These are phyloP conservation scores for Lates calcarifer DNA, from an alignment of 2,113 vertebrate genomes.

Conservation along the genomic window DNA sequence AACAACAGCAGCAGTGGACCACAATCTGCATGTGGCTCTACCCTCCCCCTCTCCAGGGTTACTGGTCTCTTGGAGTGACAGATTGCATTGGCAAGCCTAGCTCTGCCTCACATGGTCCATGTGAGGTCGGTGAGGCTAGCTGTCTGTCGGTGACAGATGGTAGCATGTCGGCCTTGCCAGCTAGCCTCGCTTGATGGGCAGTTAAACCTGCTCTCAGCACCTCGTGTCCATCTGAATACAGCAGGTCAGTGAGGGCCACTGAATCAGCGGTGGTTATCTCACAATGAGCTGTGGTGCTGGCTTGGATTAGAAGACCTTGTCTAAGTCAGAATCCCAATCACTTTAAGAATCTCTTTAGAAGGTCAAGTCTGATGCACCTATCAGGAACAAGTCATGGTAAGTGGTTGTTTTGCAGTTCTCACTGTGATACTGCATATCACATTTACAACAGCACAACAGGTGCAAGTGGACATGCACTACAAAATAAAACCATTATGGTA, in stretches of 20 bases:
- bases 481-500: background rate
- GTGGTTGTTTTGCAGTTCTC: background rate
- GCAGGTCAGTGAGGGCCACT: conserved; percentile 41
- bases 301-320: conserved; percentile 32
- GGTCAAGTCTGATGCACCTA: conserved; percentile 4
- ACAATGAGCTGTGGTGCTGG: background rate
- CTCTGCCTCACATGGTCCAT: conserved; percentile 51
- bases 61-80: conserved; percentile 45
- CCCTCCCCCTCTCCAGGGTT: conserved; percentile 23
- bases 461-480: background rate
- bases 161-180: conserved; percentile 45
- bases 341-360: conserved; percentile 34
- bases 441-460: background rate
- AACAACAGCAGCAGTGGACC: conserved; percentile 29
- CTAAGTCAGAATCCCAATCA: conserved; percentile 32
- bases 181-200: conserved; percentile 33
- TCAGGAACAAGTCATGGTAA: background rate
- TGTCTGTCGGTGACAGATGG: conserved; percentile 65
- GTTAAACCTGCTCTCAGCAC: conserved; percentile 53
- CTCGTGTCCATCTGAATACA: conserved; percentile 43
- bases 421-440: background rate
- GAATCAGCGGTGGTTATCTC: conserved; percentile 48
- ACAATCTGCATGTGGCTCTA: conserved; percentile 4
- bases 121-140: conserved; percentile 57
- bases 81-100: conserved; percentile 51